Conservation (phyloP, 2,797 vertebrate genomes). For the Nyctibius grandis region DNA sequence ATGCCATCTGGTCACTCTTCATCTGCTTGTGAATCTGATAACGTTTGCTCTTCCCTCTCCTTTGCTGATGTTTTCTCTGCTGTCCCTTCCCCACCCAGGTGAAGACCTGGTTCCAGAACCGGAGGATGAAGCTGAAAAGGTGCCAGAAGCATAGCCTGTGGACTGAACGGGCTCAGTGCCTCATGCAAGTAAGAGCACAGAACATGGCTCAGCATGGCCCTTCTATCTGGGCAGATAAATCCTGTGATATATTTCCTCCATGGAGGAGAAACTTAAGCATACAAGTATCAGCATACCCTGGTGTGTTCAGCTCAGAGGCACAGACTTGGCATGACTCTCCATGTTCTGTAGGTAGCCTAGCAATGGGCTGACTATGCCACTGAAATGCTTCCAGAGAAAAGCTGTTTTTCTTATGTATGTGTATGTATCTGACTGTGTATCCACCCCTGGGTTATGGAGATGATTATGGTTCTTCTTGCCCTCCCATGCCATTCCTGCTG, state of each 20-base stretch:
- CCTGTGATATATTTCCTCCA: not conserved
- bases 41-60: not conserved
- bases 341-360: not conserved
- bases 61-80: not conserved
- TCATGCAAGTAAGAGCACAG: slow-evolving; percentile 8
- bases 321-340: not conserved
- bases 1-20: not conserved
- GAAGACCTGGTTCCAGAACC: slow-evolving; percentile 95
- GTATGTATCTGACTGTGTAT: not conserved
- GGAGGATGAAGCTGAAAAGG: slow-evolving; percentile 87
- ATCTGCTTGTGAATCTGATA: not conserved
- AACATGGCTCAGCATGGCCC: not conserved
- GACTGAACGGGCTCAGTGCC: slow-evolving; percentile 64
- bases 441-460: not conserved
- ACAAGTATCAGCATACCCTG: fast-evolving
- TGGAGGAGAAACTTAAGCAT: not conserved
- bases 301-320: not conserved
- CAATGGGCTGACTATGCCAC: not conserved
- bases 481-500: not conserved
- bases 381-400: not conserved
- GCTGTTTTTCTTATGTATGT: not conserved
- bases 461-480: not conserved
- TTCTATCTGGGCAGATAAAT: not conserved
- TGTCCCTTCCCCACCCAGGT: slow-evolving; percentile 71
- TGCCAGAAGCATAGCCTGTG: slow-evolving; percentile 83